A percentile compares a stretch with the other conserved stretches of the same genome.
These are phyloP conservation scores for Portevinia maculata DNA, from an alignment of 2,888 invertebrate genomes.

Conservation along the genomic window DNA sequence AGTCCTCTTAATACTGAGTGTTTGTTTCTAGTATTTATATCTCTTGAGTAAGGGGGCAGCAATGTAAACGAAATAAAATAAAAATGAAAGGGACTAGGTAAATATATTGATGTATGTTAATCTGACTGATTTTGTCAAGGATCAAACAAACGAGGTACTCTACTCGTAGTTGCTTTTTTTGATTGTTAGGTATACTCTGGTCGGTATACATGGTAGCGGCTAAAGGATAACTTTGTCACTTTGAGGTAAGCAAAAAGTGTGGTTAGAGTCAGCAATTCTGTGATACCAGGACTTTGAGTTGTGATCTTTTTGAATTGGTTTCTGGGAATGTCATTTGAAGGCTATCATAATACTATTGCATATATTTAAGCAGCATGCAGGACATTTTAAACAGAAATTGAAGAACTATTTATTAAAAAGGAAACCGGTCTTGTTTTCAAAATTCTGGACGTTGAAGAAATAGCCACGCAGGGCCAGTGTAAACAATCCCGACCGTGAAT, in stretches of 20 bases:
- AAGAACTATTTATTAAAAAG: too few species aligned
- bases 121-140: constrained; percentile 65
- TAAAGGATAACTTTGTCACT: constrained; percentile 24
- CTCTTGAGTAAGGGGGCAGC: constrained; percentile 1
- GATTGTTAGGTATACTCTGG: background rate
- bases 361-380: too few species aligned
- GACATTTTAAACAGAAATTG: too few species aligned
- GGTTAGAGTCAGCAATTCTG: constrained; percentile 8
- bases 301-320: background rate
- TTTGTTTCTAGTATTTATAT: constrained; percentile 47
- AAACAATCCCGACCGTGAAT: too few species aligned
- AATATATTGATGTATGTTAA: constrained; percentile 68
- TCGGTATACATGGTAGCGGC: constrained; percentile 3
- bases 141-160: constrained; percentile 50
- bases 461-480: too few species aligned
- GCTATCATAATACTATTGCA: too few species aligned
- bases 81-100: background rate
- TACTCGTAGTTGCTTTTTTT: too few species aligned
- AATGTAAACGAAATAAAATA: background rate
- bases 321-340: background rate
- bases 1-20: constrained; percentile 50
- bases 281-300: background rate
- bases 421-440: too few species aligned
- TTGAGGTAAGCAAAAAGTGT: constrained; percentile 2
- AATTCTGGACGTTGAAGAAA: too few species aligned